phyloP scores from a whole-genome alignment of 1,140 invertebrate species.

The Conus betulinus region DNA sequence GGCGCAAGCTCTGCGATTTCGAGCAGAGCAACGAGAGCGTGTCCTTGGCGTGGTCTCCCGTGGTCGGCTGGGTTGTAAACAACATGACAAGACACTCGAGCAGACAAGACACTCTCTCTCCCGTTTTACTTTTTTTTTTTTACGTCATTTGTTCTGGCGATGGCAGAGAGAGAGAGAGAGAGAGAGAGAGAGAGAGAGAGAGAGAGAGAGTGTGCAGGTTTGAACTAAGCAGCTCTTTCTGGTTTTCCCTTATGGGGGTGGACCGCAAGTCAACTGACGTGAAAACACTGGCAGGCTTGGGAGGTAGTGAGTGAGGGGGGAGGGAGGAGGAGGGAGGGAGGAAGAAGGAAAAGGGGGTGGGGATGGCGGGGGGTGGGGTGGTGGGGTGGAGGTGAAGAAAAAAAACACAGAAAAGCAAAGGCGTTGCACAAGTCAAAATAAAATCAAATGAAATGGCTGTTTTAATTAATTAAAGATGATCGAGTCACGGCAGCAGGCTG shows the following conservation, averaged over 20 bases:
- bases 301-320: too few species aligned
- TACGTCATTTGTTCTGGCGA: neutral
- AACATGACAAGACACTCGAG: too few species aligned
- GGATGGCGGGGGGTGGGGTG: neutral
- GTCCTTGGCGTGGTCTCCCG: too few species aligned
- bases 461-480: neutral
- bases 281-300: too few species aligned
- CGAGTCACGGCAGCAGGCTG: neutral
- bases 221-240: neutral
- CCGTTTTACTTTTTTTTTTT: too few species aligned
- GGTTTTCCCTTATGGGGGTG: too few species aligned
- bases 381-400: neutral
- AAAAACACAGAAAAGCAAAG: neutral
- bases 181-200: conserved; percentile 12
- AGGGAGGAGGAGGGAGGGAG: neutral
- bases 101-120: too few species aligned
- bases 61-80: too few species aligned
- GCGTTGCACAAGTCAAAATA: neutral
- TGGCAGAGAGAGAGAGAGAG: conserved; percentile 10
- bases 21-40: too few species aligned
- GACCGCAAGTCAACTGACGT: too few species aligned
- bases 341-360: neutral
- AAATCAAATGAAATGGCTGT: neutral
- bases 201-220: neutral
- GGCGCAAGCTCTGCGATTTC: too few species aligned